A percentile compares a stretch with the other conserved stretches of the same genome.
Evolutionary conservation across 2,888 invertebrate species (phyloP).

Genomic region (Pyrocoelia pectoralis): DNA sequence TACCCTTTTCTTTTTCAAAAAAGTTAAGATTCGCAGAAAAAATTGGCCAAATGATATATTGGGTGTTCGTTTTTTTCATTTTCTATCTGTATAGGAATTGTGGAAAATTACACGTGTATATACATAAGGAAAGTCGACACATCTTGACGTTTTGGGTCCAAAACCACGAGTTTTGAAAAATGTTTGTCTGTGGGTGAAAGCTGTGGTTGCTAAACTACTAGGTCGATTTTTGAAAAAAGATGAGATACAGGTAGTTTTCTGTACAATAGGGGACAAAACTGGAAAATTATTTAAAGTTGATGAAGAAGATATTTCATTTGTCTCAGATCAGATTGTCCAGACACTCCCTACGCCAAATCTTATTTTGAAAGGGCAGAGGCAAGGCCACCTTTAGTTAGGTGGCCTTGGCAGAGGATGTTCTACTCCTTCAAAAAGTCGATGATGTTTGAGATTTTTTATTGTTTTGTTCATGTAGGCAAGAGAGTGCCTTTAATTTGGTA

Average conservation of each 20-base stretch:
- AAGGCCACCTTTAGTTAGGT: no score
- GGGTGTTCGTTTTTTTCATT: no score
- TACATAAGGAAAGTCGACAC: no score
- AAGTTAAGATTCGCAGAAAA: no score
- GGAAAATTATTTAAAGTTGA: conserved; percentile 1
- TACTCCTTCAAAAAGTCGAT: conserved; percentile 20
- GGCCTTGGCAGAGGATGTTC: conserved; percentile 18
- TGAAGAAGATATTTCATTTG: neutral
- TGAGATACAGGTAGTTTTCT: neutral
- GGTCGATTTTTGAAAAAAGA: conserved; percentile 1
- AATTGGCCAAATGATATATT: no score
- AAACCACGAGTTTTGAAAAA: no score
- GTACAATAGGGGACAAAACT: neutral
- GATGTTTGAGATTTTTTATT: conserved; percentile 15
- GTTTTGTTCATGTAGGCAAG: conserved; percentile 7
- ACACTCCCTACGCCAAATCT: conserved; percentile 16
- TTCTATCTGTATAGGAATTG: no score
- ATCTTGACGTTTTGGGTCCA: no score
- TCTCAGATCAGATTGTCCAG: conserved; percentile 4
- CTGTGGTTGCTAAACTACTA: no score
- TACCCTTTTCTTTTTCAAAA: no score
- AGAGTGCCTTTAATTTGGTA: neutral
- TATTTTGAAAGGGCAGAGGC: conserved; percentile 25
- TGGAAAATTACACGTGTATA: no score
- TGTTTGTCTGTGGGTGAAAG: no score